These are phyloP conservation scores for Agapornis canus DNA, from an alignment of 2,797 vertebrate genomes.

Conservation along the genomic window DNA sequence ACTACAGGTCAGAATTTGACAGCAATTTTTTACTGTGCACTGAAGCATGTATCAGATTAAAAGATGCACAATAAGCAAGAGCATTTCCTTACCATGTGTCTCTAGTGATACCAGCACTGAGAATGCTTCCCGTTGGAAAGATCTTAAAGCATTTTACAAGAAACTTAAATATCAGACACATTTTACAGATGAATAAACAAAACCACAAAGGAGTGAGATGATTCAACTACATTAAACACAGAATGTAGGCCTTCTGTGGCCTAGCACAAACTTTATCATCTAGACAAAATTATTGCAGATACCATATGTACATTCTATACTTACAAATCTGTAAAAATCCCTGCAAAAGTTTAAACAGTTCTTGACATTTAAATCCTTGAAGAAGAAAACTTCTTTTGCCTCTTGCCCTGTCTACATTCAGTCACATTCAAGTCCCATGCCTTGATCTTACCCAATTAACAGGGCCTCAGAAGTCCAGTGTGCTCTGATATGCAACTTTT, in stretches of 20 bases:
- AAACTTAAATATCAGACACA: not conserved
- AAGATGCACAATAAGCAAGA: not conserved
- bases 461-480: not conserved
- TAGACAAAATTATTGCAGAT: not conserved
- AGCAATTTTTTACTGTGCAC: not conserved
- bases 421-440: not conserved
- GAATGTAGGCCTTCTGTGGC: not conserved
- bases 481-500: not conserved
- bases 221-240: not conserved
- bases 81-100: not conserved
- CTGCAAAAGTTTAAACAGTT: not conserved
- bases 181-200: not conserved
- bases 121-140: not conserved
- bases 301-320: not conserved
- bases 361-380: not conserved
- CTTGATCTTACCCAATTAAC: not conserved
- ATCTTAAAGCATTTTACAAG: not conserved
- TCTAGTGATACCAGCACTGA: not conserved
- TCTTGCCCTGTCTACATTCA: not conserved
- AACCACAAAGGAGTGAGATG: not conserved
- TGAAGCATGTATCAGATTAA: not conserved
- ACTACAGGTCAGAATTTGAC: constrained; percentile 24
- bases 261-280: not conserved
- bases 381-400: not conserved
- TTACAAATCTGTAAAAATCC: not conserved